These are phyloP conservation scores for Drosophila rufa DNA, from an alignment of 1,140 invertebrate genomes.

Conservation along the genomic window DNA sequence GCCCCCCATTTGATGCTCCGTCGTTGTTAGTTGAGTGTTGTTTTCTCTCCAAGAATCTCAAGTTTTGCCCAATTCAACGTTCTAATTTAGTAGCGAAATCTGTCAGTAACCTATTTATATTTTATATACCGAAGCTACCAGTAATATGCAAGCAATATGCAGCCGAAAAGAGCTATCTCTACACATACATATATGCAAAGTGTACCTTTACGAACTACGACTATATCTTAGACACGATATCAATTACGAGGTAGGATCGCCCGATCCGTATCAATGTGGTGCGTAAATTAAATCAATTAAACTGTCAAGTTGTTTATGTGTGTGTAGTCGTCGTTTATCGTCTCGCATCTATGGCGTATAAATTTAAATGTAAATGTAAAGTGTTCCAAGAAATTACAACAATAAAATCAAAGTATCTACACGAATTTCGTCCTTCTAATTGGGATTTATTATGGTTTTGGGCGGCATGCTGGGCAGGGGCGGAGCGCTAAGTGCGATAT, in stretches of 20 bases:
- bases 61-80: constrained; percentile 72
- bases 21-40: constrained; percentile 56
- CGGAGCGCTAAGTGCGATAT: constrained; percentile 42
- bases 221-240: constrained; percentile 49
- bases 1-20: constrained; percentile 35
- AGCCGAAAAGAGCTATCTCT: constrained; percentile 13
- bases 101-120: constrained; percentile 69
- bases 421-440: constrained; percentile 9
- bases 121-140: constrained; percentile 61
- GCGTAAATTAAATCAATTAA: constrained; percentile 68
- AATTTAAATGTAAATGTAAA: constrained; percentile 79
- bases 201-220: constrained; percentile 58
- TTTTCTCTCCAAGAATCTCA: constrained; percentile 66
- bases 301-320: constrained; percentile 79
- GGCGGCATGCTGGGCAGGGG: background rate
- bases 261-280: constrained; percentile 44
- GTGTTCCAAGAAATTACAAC: constrained; percentile 78
- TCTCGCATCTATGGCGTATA: constrained; percentile 70
- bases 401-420: constrained; percentile 78
- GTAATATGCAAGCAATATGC: constrained; percentile 14
- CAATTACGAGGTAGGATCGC: constrained; percentile 46
- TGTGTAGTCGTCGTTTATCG: constrained; percentile 81
- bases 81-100: constrained; percentile 69
- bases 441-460: constrained; percentile 7
- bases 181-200: constrained; percentile 33